Base-by-base conservation (phyloP, 2,888 invertebrate genomes). In the Hypomecis punctinalis region DNA sequence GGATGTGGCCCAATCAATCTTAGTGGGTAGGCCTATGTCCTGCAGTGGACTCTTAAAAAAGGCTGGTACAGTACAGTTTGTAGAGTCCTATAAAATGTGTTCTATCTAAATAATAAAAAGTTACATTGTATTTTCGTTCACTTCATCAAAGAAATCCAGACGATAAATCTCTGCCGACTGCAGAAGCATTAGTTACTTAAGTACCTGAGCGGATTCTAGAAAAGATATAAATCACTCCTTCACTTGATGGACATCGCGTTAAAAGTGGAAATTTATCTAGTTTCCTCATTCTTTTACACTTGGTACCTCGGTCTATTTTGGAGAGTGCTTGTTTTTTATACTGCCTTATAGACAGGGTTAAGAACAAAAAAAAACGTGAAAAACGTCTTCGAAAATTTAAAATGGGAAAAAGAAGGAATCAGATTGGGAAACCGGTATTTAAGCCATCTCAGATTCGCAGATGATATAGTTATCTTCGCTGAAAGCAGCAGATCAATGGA, bases 191-290 rank as follows among this genome's bases (percentile, higher is more conserved):
- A 59, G 52, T 36, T 39, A 53, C 40, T 6, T 37, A 45, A 42
- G 23, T 36, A 56, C 55, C 43, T 43, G 58, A 10, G 13, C 35
- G 39, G 40, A 53, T 57, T 60, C 62, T 10, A 13, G 42, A 52
- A 47, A 54, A 42, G 36, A 40, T 57, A 52, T 57, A 65, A 61
- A 65, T 65, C 65, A 57, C 64, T 46, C 43, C 13, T 13, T 54
- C 39, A 43, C 52, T 46, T 57, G 65, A 65, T 53, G 61, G 65
- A 65, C 61, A 60, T 48, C 53, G 56, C 52, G 51, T 47, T 60
- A 36, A 9, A 42, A 42, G 57, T 39, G 40, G 37, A 47, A 61
- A 65, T 65, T 48, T 57, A 65, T 61, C 61, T 61, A 33, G 52
- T 36, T 45, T 37, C 11, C 5, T 52, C 11, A 45, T 5, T 51